Evolutionary conservation across 2,797 vertebrate genomes (phyloP).

Genomic region (Enteromius treurensis): DNA sequence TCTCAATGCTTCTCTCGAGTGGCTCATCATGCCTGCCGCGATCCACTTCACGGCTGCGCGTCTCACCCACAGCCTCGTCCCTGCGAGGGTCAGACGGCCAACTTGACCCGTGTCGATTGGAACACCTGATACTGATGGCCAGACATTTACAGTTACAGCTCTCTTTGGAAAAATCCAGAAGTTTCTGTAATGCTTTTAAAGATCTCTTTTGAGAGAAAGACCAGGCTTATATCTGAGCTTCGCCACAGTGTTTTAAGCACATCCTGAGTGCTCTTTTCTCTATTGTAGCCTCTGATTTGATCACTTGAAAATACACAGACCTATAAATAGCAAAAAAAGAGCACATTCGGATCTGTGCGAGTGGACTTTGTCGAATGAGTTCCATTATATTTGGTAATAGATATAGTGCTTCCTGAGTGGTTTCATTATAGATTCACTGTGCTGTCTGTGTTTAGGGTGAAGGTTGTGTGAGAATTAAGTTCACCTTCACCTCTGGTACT

Average conservation of each 20-base stretch:
- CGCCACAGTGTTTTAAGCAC: slow-evolving; percentile 31
- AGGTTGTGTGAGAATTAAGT: slow-evolving; percentile 76
- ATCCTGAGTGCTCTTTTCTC: slow-evolving; percentile 51
- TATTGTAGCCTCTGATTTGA: slow-evolving; percentile 55
- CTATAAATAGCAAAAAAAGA: slow-evolving; percentile 55
- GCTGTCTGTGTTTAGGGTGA: slow-evolving; percentile 74
- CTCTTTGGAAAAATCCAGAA: slow-evolving; percentile 34
- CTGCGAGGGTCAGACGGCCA: slow-evolving; percentile 70
- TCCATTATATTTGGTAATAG: slow-evolving; percentile 69
- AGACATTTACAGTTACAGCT: slow-evolving; percentile 50
- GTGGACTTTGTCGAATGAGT: slow-evolving; percentile 67
- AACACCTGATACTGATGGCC: slow-evolving; percentile 69
- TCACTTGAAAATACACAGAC: slow-evolving; percentile 52
- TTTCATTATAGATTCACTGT: slow-evolving; percentile 73
- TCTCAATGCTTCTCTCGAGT: slow-evolving; percentile 73
- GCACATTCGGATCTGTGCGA: slow-evolving; percentile 61
- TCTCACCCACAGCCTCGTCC: slow-evolving; percentile 68
- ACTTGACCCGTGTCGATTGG: slow-evolving; percentile 75
- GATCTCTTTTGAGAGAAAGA: slow-evolving; percentile 16
- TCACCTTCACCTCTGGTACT: slow-evolving; percentile 83
- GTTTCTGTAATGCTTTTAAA: slow-evolving; percentile 57
- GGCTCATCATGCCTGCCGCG: slow-evolving; percentile 73
- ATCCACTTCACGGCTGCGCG: slow-evolving; percentile 66
- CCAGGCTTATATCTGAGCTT: slow-evolving; percentile 23
- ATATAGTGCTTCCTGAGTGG: slow-evolving; percentile 70